Conservation (phyloP, 2,888 invertebrate genomes). For the Platycheirus albimanus region DNA sequence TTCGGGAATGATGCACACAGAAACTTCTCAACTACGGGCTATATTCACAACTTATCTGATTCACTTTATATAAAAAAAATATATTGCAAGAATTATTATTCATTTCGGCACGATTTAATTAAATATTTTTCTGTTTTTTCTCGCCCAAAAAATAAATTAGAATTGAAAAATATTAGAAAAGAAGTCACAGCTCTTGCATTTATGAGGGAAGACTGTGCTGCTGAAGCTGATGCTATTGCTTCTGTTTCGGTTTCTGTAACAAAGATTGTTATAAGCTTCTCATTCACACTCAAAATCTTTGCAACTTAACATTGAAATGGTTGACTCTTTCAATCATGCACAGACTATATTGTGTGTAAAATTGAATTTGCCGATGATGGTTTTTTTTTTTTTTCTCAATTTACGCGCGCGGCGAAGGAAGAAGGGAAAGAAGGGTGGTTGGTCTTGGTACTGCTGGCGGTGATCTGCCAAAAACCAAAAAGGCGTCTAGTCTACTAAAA, state of each 20-base stretch:
- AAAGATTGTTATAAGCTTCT: too few relatives aligned
- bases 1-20: constrained; percentile 55
- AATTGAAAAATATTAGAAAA: constrained; percentile 63
- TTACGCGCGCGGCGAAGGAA: constrained; percentile 72
- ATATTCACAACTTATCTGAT: constrained; percentile 27
- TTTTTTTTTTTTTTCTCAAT: constrained; percentile 46
- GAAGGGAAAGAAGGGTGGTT: constrained; percentile 31
- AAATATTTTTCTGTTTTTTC: constrained; percentile 38
- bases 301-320: constrained; percentile 10
- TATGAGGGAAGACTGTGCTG: constrained; percentile 53
- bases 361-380: constrained; percentile 69
- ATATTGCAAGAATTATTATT: constrained; percentile 24
- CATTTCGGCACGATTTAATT: constrained; percentile 42
- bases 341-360: constrained; percentile 32
- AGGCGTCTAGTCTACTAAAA: constrained; percentile 69
- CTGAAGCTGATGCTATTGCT: too few relatives aligned
- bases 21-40: constrained; percentile 43
- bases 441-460: too few relatives aligned
- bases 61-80: constrained; percentile 26
- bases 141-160: constrained; percentile 34
- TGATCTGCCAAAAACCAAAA: constrained; percentile 74
- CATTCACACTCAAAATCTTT: constrained; percentile 42
- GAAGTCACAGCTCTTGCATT: constrained; percentile 70
- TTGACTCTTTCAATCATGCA: too few relatives aligned
- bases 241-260: too few relatives aligned